Evolutionary conservation across 2,113 vertebrate species (phyloP), one percentile per base, ranked within the genome.

Genomic region (Pristiophorus japonicus): DNA sequence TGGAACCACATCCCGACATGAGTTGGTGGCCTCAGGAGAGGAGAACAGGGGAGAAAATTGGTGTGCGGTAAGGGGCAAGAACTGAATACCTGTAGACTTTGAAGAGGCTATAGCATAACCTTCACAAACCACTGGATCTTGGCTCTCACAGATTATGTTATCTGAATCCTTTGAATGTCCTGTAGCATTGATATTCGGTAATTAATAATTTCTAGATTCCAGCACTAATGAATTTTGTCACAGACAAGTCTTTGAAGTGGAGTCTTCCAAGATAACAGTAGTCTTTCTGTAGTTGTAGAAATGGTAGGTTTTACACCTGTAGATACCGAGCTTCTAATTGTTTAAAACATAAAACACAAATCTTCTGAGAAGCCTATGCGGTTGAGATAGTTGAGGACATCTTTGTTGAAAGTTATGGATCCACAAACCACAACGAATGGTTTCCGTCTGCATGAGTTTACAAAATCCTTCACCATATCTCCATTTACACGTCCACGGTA

Each of bases 371-470:
- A 95, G 95, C 97, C 98, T 0, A 96, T 95, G 12, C 84, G 93
- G 96, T 96, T 96, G 95, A 98, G 96, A 30, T 95, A 97, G 95
- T 81, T 96, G 4, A 96, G 96, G 97, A 98, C 96, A 95, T 98
- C 98, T 96, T 97, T 94, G 63, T 0, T 97, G 96, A 98, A 98
- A 5, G 96, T 90, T 0, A 97, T 95, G 0, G 98, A 98, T 95
- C 98, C 98, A 95, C 98, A 98, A 30, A 98, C 96, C 73, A 98
- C 73, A 0, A 96, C 96, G 85, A 97, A 98, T 0, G 98, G 98
- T 95, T 96, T 97, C 95, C 96, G 97, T 96, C 97, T 96, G 95
- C 98, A 98, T 38, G 96, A 95, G 78, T 96, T 75, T 1, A 98
- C 22, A 91, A 98, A 96, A 0, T 95, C 96, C 67, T 96, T 96